These are phyloP conservation scores for Hirtodrosophila cameraria DNA, from an alignment of 2,888 invertebrate genomes.

Conservation along the genomic window DNA sequence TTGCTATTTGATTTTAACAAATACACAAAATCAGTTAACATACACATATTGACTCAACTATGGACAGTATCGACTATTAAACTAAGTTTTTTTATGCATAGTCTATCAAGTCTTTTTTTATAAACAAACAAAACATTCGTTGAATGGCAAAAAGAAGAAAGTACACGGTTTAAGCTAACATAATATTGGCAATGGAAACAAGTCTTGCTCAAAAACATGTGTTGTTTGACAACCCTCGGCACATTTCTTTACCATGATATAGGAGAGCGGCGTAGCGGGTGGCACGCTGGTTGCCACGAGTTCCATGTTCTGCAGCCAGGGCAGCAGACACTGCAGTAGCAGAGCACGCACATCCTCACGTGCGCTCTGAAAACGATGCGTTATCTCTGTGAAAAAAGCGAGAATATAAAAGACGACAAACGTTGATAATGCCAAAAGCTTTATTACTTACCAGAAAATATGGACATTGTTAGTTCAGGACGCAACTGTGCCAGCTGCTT, in stretches of 20 bases:
- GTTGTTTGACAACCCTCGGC: too few relatives aligned
- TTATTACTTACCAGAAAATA: constrained; percentile 95
- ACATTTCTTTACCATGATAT: constrained; percentile 91
- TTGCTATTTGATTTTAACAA: too few relatives aligned
- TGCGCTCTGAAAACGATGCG: constrained; percentile 97
- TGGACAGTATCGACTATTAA: too few relatives aligned
- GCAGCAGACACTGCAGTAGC: constrained; percentile 95
- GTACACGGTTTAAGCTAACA: too few relatives aligned
- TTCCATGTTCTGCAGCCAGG: constrained; percentile 99
- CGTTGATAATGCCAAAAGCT: neutral
- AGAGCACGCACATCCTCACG: constrained; percentile 95
- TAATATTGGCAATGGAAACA: too few relatives aligned
- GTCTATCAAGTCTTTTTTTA: too few relatives aligned
- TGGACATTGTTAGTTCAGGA: constrained; percentile 99
- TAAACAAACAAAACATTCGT: too few relatives aligned
- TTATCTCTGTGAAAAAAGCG: constrained; percentile 90
- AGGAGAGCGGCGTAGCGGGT: constrained; percentile 93
- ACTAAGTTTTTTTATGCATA: too few relatives aligned
- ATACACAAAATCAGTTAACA: too few relatives aligned
- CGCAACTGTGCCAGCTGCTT: constrained; percentile 96
- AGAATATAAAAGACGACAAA: neutral
- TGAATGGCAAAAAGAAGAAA: too few relatives aligned
- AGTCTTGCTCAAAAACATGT: too few relatives aligned
- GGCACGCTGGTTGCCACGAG: constrained; percentile 98
- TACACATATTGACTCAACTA: too few relatives aligned